Base-by-base conservation (phyloP, 2,797 vertebrate species). In the Micromesistius poutassou region DNA sequence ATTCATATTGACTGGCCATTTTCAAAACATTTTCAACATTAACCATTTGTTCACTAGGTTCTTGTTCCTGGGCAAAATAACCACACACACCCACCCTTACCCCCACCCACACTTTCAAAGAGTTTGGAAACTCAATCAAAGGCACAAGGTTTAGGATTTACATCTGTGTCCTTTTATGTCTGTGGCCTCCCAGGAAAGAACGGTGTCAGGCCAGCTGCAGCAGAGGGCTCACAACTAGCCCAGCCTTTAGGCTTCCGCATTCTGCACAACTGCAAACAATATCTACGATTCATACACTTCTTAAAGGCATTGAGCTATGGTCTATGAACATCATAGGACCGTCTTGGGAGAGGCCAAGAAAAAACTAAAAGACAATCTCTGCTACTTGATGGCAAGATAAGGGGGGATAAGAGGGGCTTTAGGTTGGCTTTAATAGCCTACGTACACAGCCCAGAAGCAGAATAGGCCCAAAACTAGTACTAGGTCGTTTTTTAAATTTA, bases 91-190 rank as follows among this genome's bases (percentile, higher is more conserved):
- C 86, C 81, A 88, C 83, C 85, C 84, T 88, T 80, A 88, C 91
- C 88, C 89, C 88, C 79, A 87, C 89, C 91, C 89, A 87, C 90
- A 87, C 90, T 92, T 92, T 92, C 90, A 93, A 93, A 93, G 91
- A 81, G 77, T 90, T 88, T 90, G 87, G 89, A 89, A 91, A 92
- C 87, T 90, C 91, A 93, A 94, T 90, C 91, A 93, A 94, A 93
- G 91, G 91, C 90, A 91, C 88, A 91, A 89, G 90, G 91, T 91
- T 93, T 91, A 87, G 87, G 90, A 91, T 93, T 92, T 94, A 93
- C 92, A 94, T 94, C 93, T 94, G 93, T 85, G 87, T 78, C 87
- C 90, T 92, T 93, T 94, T 92, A 94, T 87, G 92, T 91, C 88
- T 92, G 91, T 84, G 90, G 91, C 87, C 88, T 92, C 77, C 75